Evolutionary conservation across 1,140 invertebrate species (phyloP).

Genomic region (Trichonephila clavata): DNA sequence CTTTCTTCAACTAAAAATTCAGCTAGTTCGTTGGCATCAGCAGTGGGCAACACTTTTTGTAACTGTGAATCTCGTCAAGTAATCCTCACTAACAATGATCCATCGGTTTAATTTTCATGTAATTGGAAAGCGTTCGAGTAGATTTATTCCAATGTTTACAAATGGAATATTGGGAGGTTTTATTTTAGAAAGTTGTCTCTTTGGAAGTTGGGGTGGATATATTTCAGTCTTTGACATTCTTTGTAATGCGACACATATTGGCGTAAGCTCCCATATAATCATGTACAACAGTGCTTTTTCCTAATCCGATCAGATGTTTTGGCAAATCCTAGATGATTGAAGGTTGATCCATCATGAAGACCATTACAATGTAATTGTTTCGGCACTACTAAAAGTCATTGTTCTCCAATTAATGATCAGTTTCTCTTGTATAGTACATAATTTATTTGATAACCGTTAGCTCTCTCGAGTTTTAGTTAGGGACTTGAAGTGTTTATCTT

Average conservation of each 20-base stretch:
- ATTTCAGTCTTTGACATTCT: constrained; percentile 43
- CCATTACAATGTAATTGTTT: background rate
- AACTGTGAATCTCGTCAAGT: constrained; percentile 23
- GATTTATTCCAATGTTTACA: constrained; percentile 38
- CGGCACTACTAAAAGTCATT: background rate
- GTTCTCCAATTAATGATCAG: background rate
- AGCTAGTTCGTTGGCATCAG: constrained; percentile 67
- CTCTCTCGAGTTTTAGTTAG: background rate
- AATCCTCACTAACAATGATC: constrained; percentile 22
- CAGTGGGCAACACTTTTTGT: constrained; percentile 33
- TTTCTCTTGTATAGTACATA: background rate
- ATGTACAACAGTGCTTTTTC: background rate
- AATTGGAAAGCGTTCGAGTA: background rate
- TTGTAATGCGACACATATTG: background rate
- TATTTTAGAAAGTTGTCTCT: constrained; percentile 17
- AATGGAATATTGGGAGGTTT: background rate
- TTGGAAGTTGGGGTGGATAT: background rate
- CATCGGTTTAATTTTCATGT: background rate
- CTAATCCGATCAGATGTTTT: background rate
- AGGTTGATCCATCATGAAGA: constrained; percentile 31
- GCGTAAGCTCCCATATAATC: background rate
- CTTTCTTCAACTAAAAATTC: constrained; percentile 38
- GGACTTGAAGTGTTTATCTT: background rate
- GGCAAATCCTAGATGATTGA: constrained; percentile 30
- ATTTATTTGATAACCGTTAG: background rate